Base-by-base conservation (phyloP, 2,797 vertebrate genomes). In the Xyrichtys novacula region DNA sequence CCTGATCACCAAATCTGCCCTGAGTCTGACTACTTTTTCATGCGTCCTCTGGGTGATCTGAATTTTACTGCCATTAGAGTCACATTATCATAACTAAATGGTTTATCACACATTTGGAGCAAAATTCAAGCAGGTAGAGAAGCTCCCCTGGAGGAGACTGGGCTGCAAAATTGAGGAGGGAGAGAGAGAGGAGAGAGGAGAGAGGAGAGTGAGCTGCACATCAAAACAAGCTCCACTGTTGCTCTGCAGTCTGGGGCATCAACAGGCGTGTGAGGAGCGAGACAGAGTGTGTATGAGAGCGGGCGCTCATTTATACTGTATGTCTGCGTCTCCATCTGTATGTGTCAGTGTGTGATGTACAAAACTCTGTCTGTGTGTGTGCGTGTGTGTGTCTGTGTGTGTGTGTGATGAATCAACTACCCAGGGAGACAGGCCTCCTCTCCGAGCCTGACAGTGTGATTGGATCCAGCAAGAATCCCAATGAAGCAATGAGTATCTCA, bases 381-480 rank as follows among this genome's bases (percentile, higher is more conserved):
- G 48, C 17, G 32, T 59, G 42, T 14, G 36, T 53, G 59, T 49
- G 42, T 15, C 47, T 2, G 36, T 7, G 59, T 26, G 22, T 15
- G 23, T 26, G 65, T 31, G 39, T 16, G 61, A 29, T 58, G 52
- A n/a, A 57, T 74, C 36, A 54, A 40, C 63, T 74, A 66, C 70
- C 56, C 11, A 38, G 80, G 68, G 77, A 81, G 80, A 76, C 60
- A 10, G 57, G 54, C 72, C 71, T 82, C 55, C 71, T 34, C 31
- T 74, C 78, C 65, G 49, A 76, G 81, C 80, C 72, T 80, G 75
- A 85, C 84, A 61, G 79, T 65, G 74, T 87, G 83, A 89, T 80
- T 85, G 85, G 71, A 88, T 87, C 79, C 84, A 84, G 68, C 16
- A 74, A 86, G 83, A 88, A 89, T 93, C 76, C 76, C 83, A 84